Percentiles rank a stretch among this genome's conserved stretches.
These are phyloP conservation scores for Agrotis ipsilon DNA, from an alignment of 2,888 invertebrate genomes.

Conservation along the genomic window DNA sequence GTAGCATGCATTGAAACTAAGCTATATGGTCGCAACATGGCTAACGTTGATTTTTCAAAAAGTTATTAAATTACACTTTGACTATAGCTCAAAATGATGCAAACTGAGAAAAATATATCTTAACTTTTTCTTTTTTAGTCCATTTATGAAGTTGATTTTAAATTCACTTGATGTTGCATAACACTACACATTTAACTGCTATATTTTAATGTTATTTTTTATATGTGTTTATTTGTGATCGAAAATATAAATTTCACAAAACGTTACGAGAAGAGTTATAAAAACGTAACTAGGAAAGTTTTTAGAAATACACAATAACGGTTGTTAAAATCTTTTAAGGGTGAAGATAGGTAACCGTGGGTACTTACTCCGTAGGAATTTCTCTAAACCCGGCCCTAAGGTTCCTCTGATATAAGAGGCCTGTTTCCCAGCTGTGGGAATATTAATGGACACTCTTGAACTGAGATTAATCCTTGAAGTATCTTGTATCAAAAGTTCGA, in stretches of 20 bases:
- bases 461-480: too few relatives aligned
- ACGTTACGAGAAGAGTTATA: too few relatives aligned
- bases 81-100: background rate
- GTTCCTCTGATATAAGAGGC: too few relatives aligned
- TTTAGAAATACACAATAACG: too few relatives aligned
- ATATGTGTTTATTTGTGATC: background rate
- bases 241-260: background rate
- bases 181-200: slow-evolving; percentile 13
- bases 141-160: background rate
- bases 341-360: too few relatives aligned
- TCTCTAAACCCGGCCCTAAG: too few relatives aligned
- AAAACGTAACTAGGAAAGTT: too few relatives aligned
- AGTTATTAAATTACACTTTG: background rate
- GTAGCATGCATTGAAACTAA: background rate
- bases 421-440: too few relatives aligned
- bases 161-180: background rate
- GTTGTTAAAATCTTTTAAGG: too few relatives aligned
- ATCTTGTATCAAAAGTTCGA: too few relatives aligned
- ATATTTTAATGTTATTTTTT: background rate
- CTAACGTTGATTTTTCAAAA: background rate
- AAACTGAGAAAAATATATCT: background rate
- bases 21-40: background rate
- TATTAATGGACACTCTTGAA: too few relatives aligned
- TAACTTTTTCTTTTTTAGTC: background rate
- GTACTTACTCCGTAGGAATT: too few relatives aligned